Evolutionary conservation across 2,888 invertebrate genomes (phyloP).

Genomic region (Acronicta psi): DNA sequence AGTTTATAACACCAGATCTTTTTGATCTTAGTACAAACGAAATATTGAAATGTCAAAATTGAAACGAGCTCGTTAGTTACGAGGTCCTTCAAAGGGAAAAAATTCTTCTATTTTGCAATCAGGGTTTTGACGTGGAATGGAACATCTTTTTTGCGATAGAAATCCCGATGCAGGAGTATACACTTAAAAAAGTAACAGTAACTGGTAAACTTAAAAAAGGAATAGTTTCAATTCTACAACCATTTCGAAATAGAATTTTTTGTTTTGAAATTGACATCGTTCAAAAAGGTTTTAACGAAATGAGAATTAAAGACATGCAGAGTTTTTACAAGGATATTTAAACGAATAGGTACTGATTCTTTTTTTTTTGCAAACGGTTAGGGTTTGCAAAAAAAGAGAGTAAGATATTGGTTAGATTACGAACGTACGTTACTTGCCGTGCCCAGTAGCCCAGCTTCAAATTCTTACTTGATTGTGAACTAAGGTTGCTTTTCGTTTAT

Average conservation of each 20-base stretch:
- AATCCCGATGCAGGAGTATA: conserved; percentile 9
- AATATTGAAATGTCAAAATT: not conserved
- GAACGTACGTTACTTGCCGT: too few relatives aligned
- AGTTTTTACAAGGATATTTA: too few relatives aligned
- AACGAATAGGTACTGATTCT: too few relatives aligned
- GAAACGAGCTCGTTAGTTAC: conserved; percentile 19
- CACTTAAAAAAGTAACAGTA: conserved; percentile 4
- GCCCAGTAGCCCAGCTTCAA: too few relatives aligned
- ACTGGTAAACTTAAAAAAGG: not conserved
- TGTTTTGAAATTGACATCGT: conserved; percentile 4
- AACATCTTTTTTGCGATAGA: conserved; percentile 12
- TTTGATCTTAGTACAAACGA: too few relatives aligned
- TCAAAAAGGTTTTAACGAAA: not conserved
- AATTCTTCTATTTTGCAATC: conserved; percentile 35
- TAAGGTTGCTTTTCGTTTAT: too few relatives aligned
- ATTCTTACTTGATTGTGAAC: too few relatives aligned
- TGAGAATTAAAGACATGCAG: too few relatives aligned
- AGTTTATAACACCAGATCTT: too few relatives aligned
- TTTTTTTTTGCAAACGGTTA: too few relatives aligned
- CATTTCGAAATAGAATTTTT: not conserved
- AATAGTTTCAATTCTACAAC: not conserved
- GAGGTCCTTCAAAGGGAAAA: not conserved
- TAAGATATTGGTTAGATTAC: too few relatives aligned
- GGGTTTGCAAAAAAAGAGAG: too few relatives aligned
- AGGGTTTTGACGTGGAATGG: conserved; percentile 11